Base-by-base conservation (phyloP, 1,140 invertebrate species). In the Diorhabda sublineata region DNA sequence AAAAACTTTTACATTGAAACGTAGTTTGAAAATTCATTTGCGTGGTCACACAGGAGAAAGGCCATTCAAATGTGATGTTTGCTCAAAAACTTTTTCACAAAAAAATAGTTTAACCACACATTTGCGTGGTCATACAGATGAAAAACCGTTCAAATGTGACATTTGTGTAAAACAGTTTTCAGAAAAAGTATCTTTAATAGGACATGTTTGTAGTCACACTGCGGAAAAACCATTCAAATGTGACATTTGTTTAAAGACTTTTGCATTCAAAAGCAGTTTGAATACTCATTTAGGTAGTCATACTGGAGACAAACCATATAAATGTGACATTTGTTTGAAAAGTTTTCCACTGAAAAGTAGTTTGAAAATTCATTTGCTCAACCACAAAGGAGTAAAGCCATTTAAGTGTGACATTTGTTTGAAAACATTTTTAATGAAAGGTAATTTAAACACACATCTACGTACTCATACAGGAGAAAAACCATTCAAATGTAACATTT, bases 391-490 rank as follows among this genome's bases (percentile, higher is more conserved):
- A 6, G 45, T 6, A 5, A 52, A 52, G 8, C 45, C 45, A 6
- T 52, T 6, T 2, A 52, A 52, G 8, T 52, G 84, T 71, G 79
- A 80, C 3, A 72, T 83, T 11, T 86, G 84, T 69, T 81, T 80
- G 52, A 84, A 84, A 71, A 82, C 3, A 82, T 83, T 77, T 73
- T 78, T 81, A 0, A 84, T 83, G 64, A 82, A 83, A 67, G 83
- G 83, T 0, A 84, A 85, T 82, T 71, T 86, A 11, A 75, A 83
- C 2, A 84, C 85, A 82, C 84, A 86, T 75, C 83, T 84, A 71
- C 68, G 84, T 44, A 83, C 85, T 0, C 84, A 85, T 66, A 84
- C 82, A 26, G 91, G 91, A 5, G 89, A 91, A 75, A 84, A 89
- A 71, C 91, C 91, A 0, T 92, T 91, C 62, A 44, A 64, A 4